Evolutionary conservation across 1,140 invertebrate species (phyloP), one percentile per base, ranked within the genome.

Genomic region (Solenopsis fugax): DNA sequence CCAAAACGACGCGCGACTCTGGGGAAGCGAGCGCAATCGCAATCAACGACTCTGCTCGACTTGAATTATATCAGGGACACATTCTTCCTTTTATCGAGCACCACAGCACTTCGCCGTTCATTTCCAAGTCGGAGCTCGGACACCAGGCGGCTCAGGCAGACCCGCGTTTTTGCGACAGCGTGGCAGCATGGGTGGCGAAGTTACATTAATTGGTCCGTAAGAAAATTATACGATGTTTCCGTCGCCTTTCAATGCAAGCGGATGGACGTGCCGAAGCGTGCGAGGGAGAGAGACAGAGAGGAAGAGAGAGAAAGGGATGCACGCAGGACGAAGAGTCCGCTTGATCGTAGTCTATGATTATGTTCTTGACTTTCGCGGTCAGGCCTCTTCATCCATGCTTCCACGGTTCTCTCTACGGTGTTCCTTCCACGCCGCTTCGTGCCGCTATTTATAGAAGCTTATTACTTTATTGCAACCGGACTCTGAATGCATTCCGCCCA

Each of bases 321-420:
- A 41, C 45, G n/a, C 76, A 69, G 80, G 52, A 82, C 80, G 80
- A 84, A 75, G 71, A 76, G 62, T 89, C 50, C 76, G 76, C 71
- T 85, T 86, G 89, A 89, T 91, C 89, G 89, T 87, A 91, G 92
- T 93, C 93, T 93, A 93, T 93, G 93, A 94, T 94, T 94, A 94
- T 91, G 92, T 90, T 93, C 93, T 93, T 90, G 89, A 90, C 89
- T 90, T 93, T 93, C 92, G 92, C 90, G 93, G 92, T 93, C 92
- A 92, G 92, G 90, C 90, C 93, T 91, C 90, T 90, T 92, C 92
- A 87, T 92, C 88, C 93, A 52, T 86, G 87, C 90, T 91, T 91
- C 77, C 72, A 90, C 82, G 86, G 75, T 76, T 67, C 88, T 41
- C 88, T 87, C 85, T 89, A 89, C 84, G 76, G 90, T 75, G 78